A percentile compares a stretch with the other conserved stretches of the same genome.
Evolutionary conservation across 2,888 invertebrate genomes (phyloP).

Genomic region (Troides aeacus): DNA sequence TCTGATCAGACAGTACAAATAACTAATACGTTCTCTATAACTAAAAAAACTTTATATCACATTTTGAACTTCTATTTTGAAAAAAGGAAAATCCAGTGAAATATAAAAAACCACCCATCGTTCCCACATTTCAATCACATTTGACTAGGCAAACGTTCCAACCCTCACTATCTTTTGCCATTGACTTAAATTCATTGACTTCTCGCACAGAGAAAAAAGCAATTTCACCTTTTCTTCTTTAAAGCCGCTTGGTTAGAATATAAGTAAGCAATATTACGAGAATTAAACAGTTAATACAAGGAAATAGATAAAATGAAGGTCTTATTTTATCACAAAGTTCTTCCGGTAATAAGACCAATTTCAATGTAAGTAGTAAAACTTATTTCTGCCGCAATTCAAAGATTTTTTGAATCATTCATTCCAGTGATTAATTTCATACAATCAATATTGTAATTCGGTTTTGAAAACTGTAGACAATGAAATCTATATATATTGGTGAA

Average conservation of each 20-base stretch:
- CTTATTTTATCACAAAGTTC: neutral
- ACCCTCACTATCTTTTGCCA: slow-evolving; percentile 62
- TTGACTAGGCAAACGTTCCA: slow-evolving; percentile 78
- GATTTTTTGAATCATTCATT: too few species aligned
- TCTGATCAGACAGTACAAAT: neutral
- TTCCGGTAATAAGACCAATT: neutral
- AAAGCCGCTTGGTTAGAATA: slow-evolving; percentile 55
- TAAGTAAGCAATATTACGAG: slow-evolving; percentile 78
- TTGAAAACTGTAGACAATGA: neutral
- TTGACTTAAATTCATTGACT: slow-evolving; percentile 67
- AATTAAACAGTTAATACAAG: slow-evolving; percentile 43
- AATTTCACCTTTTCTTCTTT: slow-evolving; percentile 66
- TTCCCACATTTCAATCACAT: slow-evolving; percentile 73
- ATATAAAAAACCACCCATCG: slow-evolving; percentile 47
- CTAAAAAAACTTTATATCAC: neutral
- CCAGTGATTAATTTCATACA: too few species aligned
- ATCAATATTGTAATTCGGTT: neutral
- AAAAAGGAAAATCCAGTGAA: slow-evolving; percentile 55
- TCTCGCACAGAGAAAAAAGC: slow-evolving; percentile 69
- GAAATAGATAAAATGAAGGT: neutral
- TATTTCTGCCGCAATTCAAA: too few species aligned
- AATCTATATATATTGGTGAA: neutral
- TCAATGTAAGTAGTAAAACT: neutral
- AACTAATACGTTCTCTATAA: neutral
- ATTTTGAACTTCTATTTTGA: slow-evolving; percentile 1